Percentiles rank a stretch among this genome's conserved stretches.
Conservation (phyloP, 1,140 invertebrate genomes). For the Papilio helenus region DNA sequence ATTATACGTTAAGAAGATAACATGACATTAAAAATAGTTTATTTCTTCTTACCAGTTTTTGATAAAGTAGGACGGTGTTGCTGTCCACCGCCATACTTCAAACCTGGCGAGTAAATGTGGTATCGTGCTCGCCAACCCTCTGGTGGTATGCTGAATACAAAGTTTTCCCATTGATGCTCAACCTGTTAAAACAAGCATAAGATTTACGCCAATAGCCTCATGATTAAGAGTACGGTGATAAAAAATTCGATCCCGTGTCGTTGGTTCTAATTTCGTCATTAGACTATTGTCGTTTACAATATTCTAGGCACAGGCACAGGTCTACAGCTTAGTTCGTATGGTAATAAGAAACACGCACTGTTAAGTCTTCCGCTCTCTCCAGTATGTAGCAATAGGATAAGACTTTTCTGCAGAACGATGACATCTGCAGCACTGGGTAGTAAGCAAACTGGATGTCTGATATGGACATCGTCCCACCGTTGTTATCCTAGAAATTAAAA, state of each 20-base stretch:
- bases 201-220: not conserved
- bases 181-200: slow-evolving; percentile 48
- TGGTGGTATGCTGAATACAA: slow-evolving; percentile 54
- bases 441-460: slow-evolving; percentile 68
- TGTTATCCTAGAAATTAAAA: slow-evolving; percentile 58
- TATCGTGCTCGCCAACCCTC: slow-evolving; percentile 70
- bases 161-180: slow-evolving; percentile 75
- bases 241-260: not conserved
- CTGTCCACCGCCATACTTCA: slow-evolving; percentile 66
- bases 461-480: slow-evolving; percentile 60
- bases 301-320: not conserved
- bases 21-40: too few species aligned
- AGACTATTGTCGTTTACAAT: not conserved
- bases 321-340: not conserved
- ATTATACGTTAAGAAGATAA: too few species aligned
- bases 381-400: slow-evolving; percentile 69
- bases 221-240: not conserved
- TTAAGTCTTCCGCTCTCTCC: slow-evolving; percentile 62
- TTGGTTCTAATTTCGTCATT: not conserved
- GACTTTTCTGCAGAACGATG: slow-evolving; percentile 66
- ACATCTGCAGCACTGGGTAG: slow-evolving; percentile 66
- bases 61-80: slow-evolving; percentile 68
- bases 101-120: slow-evolving; percentile 72
- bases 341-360: slow-evolving; percentile 42
- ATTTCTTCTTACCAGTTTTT: slow-evolving; percentile 60